These are phyloP conservation scores for Syndactyla subalaris DNA, from an alignment of 2,797 vertebrate genomes.

Conservation along the genomic window DNA sequence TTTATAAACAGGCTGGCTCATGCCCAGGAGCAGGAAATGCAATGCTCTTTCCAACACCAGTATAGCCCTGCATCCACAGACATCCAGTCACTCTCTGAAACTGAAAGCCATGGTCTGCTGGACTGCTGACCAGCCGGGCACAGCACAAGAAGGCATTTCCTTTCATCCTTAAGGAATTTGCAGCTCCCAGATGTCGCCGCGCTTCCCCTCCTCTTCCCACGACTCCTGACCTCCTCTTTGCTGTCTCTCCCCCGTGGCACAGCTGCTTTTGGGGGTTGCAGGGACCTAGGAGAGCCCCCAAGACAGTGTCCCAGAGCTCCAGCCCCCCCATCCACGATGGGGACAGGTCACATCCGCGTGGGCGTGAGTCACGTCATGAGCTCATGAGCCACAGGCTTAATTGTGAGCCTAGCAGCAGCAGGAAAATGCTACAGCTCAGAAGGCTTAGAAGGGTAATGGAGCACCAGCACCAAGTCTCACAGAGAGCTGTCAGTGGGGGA, in stretches of 20 bases:
- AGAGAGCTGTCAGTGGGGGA: background rate
- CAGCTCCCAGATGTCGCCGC: background rate
- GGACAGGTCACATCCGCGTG: background rate
- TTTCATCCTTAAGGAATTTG: constrained; percentile 14
- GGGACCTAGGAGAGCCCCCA: background rate
- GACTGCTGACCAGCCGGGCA: background rate
- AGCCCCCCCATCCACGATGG: rapidly evolving
- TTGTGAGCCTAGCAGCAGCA: background rate
- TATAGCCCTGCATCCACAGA: background rate
- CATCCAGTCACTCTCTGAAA: background rate
- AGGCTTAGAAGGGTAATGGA: background rate
- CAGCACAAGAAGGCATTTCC: background rate
- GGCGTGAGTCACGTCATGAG: background rate
- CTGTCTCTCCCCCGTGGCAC: background rate
- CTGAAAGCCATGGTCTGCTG: background rate
- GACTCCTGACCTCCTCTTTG: constrained; percentile 38
- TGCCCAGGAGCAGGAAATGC: constrained; percentile 43
- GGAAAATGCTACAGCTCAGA: background rate
- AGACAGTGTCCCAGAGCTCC: background rate
- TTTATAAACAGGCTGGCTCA: constrained; percentile 21
- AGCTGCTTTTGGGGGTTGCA: rapidly evolving
- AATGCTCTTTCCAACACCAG: background rate
- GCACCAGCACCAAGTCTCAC: rapidly evolving
- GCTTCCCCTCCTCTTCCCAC: constrained; percentile 23
- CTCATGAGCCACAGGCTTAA: background rate